These are phyloP conservation scores for Meloidogyne floridensis DNA, from an alignment of 1,140 invertebrate species.

Conservation along the genomic window DNA sequence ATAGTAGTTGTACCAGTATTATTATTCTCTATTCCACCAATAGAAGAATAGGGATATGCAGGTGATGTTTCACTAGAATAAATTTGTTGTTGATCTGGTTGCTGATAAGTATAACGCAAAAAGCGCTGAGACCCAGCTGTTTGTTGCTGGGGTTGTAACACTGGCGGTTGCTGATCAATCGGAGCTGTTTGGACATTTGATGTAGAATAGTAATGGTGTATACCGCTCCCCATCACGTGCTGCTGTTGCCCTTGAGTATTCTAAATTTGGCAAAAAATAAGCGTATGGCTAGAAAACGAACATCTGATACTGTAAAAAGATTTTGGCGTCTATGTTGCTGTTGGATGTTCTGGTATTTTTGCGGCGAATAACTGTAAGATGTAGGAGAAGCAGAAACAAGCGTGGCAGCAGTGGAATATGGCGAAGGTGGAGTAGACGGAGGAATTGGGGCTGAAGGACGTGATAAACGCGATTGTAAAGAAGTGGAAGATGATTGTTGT, in stretches of 20 bases:
- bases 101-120: neutral
- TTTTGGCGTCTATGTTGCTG: neutral
- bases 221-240: neutral
- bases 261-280: neutral
- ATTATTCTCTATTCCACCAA: neutral
- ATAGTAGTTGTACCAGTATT: slow-evolving; percentile 5
- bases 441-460: slow-evolving; percentile 13
- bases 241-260: neutral
- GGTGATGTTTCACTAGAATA: neutral
- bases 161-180: slow-evolving; percentile 3
- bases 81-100: slow-evolving; percentile 15
- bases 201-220: neutral
- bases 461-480: neutral
- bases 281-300: neutral
- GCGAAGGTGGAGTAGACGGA: slow-evolving; percentile 10
- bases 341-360: neutral
- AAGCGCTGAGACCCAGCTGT: neutral
- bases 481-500: neutral
- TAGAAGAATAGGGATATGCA: neutral
- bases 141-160: slow-evolving; percentile 9
- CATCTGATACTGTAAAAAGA: neutral
- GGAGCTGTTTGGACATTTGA: neutral
- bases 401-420: neutral
- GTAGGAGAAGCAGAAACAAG: neutral
- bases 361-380: neutral